Evolutionary conservation across 2,888 invertebrate genomes (phyloP).

Genomic region (Homarus gammarus): DNA sequence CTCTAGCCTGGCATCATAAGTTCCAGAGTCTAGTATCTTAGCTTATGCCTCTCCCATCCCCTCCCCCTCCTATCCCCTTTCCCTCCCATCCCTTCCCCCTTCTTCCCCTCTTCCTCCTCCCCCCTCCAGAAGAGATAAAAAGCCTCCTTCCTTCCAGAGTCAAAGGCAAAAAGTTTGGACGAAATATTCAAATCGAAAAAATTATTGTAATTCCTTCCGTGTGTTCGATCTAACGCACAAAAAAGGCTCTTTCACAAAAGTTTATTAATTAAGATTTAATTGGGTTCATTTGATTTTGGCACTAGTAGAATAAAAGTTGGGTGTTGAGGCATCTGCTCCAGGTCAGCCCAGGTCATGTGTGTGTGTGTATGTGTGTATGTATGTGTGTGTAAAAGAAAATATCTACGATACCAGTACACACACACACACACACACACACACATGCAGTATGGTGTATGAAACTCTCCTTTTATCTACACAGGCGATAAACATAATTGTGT

Average conservation of each 20-base stretch:
- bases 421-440: no score
- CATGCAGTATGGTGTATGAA: no score
- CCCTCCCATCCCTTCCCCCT: no score
- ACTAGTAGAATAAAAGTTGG: neutral
- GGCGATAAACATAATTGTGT: no score
- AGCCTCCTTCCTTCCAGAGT: conserved; percentile 41
- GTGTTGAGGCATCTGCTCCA: neutral
- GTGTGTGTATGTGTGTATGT: no score
- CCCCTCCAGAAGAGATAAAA: conserved; percentile 44
- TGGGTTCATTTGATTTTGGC: conserved; percentile 73
- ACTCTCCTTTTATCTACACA: no score
- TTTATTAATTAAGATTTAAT: conserved; percentile 75
- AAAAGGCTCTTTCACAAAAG: conserved; percentile 65
- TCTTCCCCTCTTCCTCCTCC: no score
- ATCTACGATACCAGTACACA: no score
- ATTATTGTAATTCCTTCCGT: conserved; percentile 56
- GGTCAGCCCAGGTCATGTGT: neutral
- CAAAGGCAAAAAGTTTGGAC: conserved; percentile 67
- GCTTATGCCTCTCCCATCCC: no score
- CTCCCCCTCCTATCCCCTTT: no score
- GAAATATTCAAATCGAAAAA: conserved; percentile 69
- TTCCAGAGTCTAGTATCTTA: no score
- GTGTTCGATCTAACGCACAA: conserved; percentile 45
- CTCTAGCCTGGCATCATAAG: neutral
- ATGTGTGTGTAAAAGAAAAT: no score